Percentiles rank a stretch among this genome's conserved stretches.
Evolutionary conservation across 2,113 vertebrate species (phyloP).

Genomic region (Micromys minutus): DNA sequence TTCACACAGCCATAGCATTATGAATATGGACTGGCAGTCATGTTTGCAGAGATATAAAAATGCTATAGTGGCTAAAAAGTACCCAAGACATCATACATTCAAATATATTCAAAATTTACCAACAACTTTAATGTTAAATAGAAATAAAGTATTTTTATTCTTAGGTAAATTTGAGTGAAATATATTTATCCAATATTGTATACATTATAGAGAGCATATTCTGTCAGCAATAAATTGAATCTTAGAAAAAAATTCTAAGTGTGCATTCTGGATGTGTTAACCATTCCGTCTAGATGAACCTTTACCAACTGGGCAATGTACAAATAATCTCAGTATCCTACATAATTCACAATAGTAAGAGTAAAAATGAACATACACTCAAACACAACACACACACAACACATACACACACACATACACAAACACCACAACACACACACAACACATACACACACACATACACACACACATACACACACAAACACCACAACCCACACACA

Average conservation of each 20-base stretch:
- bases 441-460: not conserved
- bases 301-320: not conserved
- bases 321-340: not conserved
- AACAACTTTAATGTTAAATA: not conserved
- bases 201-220: not conserved
- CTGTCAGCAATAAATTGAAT: not conserved
- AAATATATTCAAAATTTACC: not conserved
- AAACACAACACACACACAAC: too few relatives aligned
- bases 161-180: constrained; percentile 24
- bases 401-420: too few relatives aligned
- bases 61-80: not conserved
- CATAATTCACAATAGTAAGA: constrained; percentile 1
- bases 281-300: not conserved
- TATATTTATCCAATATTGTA: not conserved
- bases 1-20: not conserved
- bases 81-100: not conserved
- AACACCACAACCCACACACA: too few relatives aligned
- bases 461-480: too few relatives aligned
- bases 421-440: too few relatives aligned
- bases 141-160: constrained; percentile 26
- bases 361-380: not conserved
- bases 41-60: not conserved
- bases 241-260: not conserved
- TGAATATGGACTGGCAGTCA: not conserved
- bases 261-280: not conserved